Evolutionary conservation across 1,140 invertebrate genomes (phyloP), one percentile per base, ranked within the genome.

Genomic region (Aphis craccivora): DNA sequence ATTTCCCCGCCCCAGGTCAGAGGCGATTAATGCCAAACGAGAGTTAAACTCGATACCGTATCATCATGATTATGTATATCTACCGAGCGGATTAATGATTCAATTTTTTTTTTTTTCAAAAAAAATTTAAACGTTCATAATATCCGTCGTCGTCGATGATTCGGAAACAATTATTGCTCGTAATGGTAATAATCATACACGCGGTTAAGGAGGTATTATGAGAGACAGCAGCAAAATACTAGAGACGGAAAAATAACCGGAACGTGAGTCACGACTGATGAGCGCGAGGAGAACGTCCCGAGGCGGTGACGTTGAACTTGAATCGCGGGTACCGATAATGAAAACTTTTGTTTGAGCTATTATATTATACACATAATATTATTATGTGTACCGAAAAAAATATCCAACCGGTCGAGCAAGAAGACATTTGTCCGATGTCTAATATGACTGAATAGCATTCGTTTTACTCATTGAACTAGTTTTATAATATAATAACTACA

Each of bases 281-380:
- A 60, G 86, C 45, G 87, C 81, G 91, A 53, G 76, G 22, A 84
- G 76, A 92, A 84, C 76, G 76, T 43, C 35, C 91, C 81, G 48
- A 86, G 81, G 48, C 91, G 91, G 48, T 53, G 91, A 86, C 91
- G 91, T 92, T 84, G 91, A 92, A 92, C 91, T 92, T 92, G 91
- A 92, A 83, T 76, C 51, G 76, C 60, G 60, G 60, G 30, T 67
- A 81, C 67, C 81, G 48, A 23, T 40, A 48, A 86, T 53, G 67
- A 53, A 37, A 92, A 84, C 91, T 93, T 93, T 93, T 86, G 81
- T 93, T 84, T 43, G 91, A 84, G 18, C 9, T 91, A 48, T 76
- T 43, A 43, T 45, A 23, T 88, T 51, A 25, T 40, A 40, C 37
- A 40, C 37, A 40, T 40, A 40, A 40, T 40, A 40, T 30, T 45